Conservation (phyloP, 2,113 vertebrate species). For the Marmota flaviventris region DNA sequence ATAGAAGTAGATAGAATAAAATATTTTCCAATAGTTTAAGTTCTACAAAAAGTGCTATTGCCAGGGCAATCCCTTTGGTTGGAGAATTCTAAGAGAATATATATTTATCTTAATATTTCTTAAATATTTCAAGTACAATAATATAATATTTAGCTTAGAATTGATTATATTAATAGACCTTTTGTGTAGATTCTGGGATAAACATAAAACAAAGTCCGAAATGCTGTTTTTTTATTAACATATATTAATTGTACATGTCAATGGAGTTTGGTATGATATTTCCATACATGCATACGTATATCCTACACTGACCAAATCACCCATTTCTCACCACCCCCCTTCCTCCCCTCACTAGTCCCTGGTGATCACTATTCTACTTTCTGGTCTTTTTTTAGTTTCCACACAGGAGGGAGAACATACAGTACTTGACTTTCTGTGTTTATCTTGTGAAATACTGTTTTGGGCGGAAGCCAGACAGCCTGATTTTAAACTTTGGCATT, state of each 20-base stretch:
- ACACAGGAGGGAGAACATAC: neutral
- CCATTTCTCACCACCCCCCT: no score
- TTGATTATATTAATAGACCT: neutral
- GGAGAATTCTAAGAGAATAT: neutral
- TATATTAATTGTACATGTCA: no score
- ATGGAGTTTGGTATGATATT: neutral
- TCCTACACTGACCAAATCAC: no score
- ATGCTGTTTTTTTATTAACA: neutral
- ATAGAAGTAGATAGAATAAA: neutral
- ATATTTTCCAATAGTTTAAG: neutral
- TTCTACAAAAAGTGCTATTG: neutral
- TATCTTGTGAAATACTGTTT: neutral
- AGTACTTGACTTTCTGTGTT: neutral
- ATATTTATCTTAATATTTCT: conserved; percentile 19
- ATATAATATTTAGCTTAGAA: neutral
- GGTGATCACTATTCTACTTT: neutral
- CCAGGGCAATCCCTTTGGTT: neutral
- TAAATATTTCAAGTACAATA: conserved; percentile 1
- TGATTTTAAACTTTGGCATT: neutral
- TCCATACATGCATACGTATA: neutral
- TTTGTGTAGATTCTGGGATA: neutral
- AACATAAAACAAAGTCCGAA: neutral
- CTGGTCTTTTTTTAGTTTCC: neutral
- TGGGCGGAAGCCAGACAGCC: neutral
- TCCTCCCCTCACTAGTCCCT: no score